Base-by-base conservation (phyloP, 2,113 vertebrate genomes). In the Procavia capensis region DNA sequence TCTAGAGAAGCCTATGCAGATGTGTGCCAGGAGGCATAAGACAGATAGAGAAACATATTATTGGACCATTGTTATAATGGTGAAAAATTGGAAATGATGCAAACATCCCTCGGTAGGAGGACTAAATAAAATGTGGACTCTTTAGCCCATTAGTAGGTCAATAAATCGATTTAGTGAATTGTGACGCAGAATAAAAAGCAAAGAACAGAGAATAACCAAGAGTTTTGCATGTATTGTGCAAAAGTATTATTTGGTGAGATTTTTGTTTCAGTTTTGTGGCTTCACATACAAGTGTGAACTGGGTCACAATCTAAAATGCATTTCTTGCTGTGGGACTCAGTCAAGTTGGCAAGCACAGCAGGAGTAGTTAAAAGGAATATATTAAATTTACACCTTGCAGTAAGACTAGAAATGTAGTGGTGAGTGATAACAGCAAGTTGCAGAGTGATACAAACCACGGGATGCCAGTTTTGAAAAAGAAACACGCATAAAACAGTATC, bases 211-310 rank as follows among this genome's bases (percentile, higher is more conserved):
- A 75, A 88, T n/a, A 47, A 27, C 4, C 1, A 16, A 61, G 25
- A 9, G 17, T 34, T 1, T 43, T 64, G 91, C 20, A 11, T 24
- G 17, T 19, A 31, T 29, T 75, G 66, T 61, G 34, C 19, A 50
- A 85, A 34, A 80, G 22, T 79, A 81, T 39, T 66, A 85, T 50
- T 63, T 25, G 94, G n/a, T 63, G 78, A 91, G 81, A 61, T 39
- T 88, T 50, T 81, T 47, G 61, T 88, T 96, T 96, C 68, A 41
- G 54, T 89, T 95, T 93, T 95, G 75, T 57, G 5, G 76, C 63
- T 54, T 92, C 24, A 19, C 25, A 34, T 47, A 34, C 75, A 90
- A 87, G 7, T 90, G 87, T 68, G 92, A 96, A 85, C 70, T 75
- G 47, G 41, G 45, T 95, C 54, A 87, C 68, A 50, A 16, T 79